Base-by-base conservation (phyloP, 2,888 invertebrate genomes). In the Stegana nigrithorax region DNA sequence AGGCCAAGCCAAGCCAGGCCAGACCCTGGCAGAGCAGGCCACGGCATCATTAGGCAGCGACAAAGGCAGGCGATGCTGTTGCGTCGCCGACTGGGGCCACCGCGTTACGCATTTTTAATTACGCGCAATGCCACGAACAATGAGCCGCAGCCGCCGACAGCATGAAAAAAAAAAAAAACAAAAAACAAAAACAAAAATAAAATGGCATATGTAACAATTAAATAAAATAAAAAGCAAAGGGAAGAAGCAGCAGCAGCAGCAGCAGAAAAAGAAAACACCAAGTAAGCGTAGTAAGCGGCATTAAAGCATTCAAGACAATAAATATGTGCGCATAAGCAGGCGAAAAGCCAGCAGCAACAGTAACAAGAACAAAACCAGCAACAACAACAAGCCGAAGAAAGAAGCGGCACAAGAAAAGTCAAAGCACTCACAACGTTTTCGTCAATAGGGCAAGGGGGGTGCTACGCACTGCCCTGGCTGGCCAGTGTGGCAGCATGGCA, bases 91-190 rank as follows among this genome's bases (percentile, higher is more conserved):
- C n/a, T n/a, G n/a, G n/a, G n/a, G n/a, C 14, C 14, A 65, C 62
- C 67, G 72, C 68, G 65, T 72, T 78, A 79, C 79, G 76, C 75
- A 80, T 75, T 79, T 75, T 80, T 78, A 80, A 80, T 79, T 73
- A 67, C 69, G 68, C 50, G 26, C 50, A 51, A 55, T 58, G 29
- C n/a, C n/a, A n/a, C n/a, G n/a, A n/a, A n/a, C n/a, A n/a, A n/a
- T n/a, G n/a, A n/a, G n/a, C n/a, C n/a, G n/a, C n/a, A n/a, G n/a
- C n/a, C n/a, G n/a, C n/a, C n/a, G n/a, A n/a, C n/a, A n/a, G n/a
- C n/a, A n/a, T n/a, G 44, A 8, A 27, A 25, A 55, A 50, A 42
- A 39, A 57, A 62, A 67, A 65, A 21, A 50, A 42, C 61, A 67
- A 47, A 45, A 47, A 62, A 59, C 58, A 56, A 59, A 21, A 59